Conservation (phyloP, 1,140 invertebrate genomes). For the Phortica variegata region DNA sequence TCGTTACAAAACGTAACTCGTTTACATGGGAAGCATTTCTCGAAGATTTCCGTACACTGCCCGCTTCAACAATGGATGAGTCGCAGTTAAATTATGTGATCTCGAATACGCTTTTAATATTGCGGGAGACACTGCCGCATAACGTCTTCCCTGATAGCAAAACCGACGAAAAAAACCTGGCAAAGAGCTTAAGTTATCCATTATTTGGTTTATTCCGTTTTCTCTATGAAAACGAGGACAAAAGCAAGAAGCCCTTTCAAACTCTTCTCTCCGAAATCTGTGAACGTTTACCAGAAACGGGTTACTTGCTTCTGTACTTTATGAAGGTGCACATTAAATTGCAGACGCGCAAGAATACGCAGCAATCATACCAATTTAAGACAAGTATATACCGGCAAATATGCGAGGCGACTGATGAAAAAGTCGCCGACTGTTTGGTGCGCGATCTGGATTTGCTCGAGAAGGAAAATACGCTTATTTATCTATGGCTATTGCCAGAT, state of each 20-base stretch:
- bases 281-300: constrained; percentile 67
- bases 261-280: constrained; percentile 71
- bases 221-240: constrained; percentile 73
- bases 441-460: constrained; percentile 77
- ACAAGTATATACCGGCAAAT: constrained; percentile 82
- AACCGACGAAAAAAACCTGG: constrained; percentile 62
- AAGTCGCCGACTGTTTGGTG: constrained; percentile 60
- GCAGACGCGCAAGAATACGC: constrained; percentile 52
- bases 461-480: constrained; percentile 81
- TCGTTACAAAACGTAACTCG: constrained; percentile 45
- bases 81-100: constrained; percentile 52
- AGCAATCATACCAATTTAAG: constrained; percentile 73
- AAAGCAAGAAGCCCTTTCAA: constrained; percentile 71
- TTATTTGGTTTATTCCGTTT: constrained; percentile 80
- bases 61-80: constrained; percentile 42
- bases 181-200: constrained; percentile 74
- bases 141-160: constrained; percentile 57
- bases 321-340: constrained; percentile 72
- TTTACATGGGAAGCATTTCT: constrained; percentile 51
- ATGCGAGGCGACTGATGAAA: constrained; percentile 77
- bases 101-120: constrained; percentile 44
- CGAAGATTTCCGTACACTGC: constrained; percentile 46
- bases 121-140: constrained; percentile 50
- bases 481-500: constrained; percentile 88
- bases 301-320: constrained; percentile 85